Evolutionary conservation across 2,888 invertebrate species (phyloP).

Genomic region (Latrodectus hesperus): DNA sequence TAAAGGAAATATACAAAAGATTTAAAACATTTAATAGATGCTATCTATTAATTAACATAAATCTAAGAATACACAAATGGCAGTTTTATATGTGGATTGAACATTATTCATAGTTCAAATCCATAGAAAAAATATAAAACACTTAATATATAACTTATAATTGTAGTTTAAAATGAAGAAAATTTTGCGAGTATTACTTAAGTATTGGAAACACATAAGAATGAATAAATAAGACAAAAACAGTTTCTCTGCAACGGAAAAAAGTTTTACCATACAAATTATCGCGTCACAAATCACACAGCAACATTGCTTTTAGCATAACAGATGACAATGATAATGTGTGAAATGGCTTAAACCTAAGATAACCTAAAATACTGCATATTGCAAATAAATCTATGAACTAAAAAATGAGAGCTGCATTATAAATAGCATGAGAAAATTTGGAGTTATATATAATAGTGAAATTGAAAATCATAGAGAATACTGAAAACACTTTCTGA

Average conservation of each 20-base stretch:
- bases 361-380: constrained; percentile 4
- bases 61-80: constrained; percentile 5
- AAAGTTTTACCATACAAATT: too few species aligned
- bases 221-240: too few species aligned
- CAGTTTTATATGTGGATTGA: constrained; percentile 14
- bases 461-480: constrained; percentile 25
- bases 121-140: not conserved
- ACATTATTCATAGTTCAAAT: not conserved
- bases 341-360: not conserved
- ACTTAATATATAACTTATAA: not conserved
- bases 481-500: constrained; percentile 5
- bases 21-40: not conserved
- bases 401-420: constrained; percentile 32
- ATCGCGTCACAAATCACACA: too few species aligned
- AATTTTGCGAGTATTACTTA: too few species aligned
- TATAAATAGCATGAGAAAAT: not conserved
- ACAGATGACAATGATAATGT: too few species aligned
- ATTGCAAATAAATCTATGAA: constrained; percentile 7
- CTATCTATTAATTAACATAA: not conserved
- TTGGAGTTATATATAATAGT: not conserved
- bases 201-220: too few species aligned
- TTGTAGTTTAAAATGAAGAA: too few species aligned
- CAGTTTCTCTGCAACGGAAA: too few species aligned
- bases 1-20: constrained; percentile 1
- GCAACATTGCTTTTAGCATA: too few species aligned